Conservation (phyloP, 2,888 invertebrate species). For the Caenorhabditis angaria region DNA sequence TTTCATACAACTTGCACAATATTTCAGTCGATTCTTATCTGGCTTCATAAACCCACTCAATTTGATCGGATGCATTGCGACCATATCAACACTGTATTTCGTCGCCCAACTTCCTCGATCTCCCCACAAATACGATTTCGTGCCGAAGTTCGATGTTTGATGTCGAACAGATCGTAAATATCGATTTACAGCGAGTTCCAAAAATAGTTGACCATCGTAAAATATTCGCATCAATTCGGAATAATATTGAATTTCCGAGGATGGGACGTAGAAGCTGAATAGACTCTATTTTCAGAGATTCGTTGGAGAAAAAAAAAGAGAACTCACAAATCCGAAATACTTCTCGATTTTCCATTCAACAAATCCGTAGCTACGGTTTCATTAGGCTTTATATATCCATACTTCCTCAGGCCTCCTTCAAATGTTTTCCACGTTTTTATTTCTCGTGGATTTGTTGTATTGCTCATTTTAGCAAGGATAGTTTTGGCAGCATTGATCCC, state of each 20-base stretch:
- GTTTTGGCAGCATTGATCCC: neutral
- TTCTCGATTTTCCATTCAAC: slow-evolving; percentile 5
- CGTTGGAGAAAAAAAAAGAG: neutral
- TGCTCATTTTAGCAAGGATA: too few species aligned
- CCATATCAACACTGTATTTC: slow-evolving; percentile 2
- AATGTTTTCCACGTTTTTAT: neutral
- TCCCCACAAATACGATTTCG: slow-evolving; percentile 13
- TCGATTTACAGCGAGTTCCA: slow-evolving; percentile 24
- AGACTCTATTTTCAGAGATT: neutral
- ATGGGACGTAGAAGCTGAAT: slow-evolving; percentile 12
- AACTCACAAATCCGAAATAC: slow-evolving; percentile 27
- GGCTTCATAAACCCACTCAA: slow-evolving; percentile 10
- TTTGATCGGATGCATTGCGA: slow-evolving; percentile 28
- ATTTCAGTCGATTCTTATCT: slow-evolving; percentile 7
- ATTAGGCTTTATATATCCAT: slow-evolving; percentile 11
- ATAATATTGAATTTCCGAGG: slow-evolving; percentile 8
- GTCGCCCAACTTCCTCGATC: slow-evolving; percentile 4
- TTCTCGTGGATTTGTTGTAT: neutral
- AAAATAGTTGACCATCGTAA: slow-evolving; percentile 18
- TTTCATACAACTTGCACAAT: slow-evolving; percentile 10
- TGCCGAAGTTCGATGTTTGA: slow-evolving; percentile 25
- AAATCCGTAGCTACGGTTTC: slow-evolving; percentile 13
- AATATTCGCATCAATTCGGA: slow-evolving; percentile 27
- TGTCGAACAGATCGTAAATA: slow-evolving; percentile 19
- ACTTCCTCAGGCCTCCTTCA: neutral